Evolutionary conservation across 1,140 invertebrate species (phyloP), one percentile per base, ranked within the genome.

Genomic region (Pinna nobilis): DNA sequence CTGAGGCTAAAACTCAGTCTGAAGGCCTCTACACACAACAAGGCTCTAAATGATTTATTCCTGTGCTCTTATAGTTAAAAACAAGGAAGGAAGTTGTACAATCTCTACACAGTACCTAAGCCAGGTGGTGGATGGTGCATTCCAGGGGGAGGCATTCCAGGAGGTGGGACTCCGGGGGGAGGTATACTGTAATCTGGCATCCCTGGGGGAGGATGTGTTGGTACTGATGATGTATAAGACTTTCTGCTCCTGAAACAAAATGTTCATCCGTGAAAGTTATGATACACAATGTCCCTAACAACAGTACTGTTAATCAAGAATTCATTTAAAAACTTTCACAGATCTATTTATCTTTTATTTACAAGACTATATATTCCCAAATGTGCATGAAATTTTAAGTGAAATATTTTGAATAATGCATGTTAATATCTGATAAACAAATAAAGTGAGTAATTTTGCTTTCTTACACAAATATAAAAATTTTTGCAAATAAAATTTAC

Each of bases 111-210:
- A 37, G n/a, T 20, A 23, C n/a, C n/a, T n/a, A 32, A n/a, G 41
- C n/a, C 70, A 61, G 20, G 47, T 75, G 78, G 76, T 63, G 78
- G 77, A 6, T 73, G 78, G 23, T 76, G 76, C 70, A 32, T 63
- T 75, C 82, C 79, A 55, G 79, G 79, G 2, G 77, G 79, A 25
- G 79, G 77, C 11, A 75, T 64, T 5, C 74, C 72, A n/a, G 77
- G 79, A 37, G 81, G 81, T 4, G 82, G 78, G 69, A 83, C 65
- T 37, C 80, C 80, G 9, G 82, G 82, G 6, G 82, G 82, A 3
- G 82, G 82, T 41, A 80, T 55, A 68, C 47, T 44, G 61, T 67
- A 60, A 28, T 64, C 63, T 25, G 61, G 53, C 18, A 83, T 71
- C 3, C 79, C 77, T 13, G 80, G 67, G 18, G 76, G 74, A 47